Percentiles rank a stretch among this genome's conserved stretches.
Evolutionary conservation across 2,113 vertebrate species (phyloP).

Genomic region (Phaethon lepturus): DNA sequence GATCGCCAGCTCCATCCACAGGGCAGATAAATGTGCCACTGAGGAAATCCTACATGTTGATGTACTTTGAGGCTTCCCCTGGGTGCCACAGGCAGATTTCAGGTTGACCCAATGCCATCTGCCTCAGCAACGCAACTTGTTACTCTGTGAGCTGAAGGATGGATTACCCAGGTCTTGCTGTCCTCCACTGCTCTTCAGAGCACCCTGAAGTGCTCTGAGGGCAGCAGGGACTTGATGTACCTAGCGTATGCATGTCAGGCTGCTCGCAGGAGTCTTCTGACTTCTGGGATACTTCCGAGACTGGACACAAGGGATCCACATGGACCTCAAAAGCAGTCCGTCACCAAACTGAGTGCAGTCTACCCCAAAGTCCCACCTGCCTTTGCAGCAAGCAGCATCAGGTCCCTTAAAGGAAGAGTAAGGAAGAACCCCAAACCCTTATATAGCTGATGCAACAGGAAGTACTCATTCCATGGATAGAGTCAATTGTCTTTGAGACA

Average conservation of each 20-base stretch:
- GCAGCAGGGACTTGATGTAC: not conserved
- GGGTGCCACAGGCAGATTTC: not conserved
- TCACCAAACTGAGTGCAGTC: fast-evolving
- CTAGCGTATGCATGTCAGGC: fast-evolving
- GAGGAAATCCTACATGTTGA: not conserved
- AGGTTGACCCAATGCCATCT: not conserved
- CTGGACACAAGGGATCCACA: not conserved
- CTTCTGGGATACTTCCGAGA: not conserved
- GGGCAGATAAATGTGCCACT: not conserved
- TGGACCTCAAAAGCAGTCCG: not conserved
- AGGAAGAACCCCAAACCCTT: not conserved
- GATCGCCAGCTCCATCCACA: not conserved
- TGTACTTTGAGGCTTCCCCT: not conserved
- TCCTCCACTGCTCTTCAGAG: fast-evolving
- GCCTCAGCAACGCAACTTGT: not conserved
- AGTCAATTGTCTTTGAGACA: not conserved
- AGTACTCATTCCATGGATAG: not conserved
- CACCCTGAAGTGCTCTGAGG: not conserved
- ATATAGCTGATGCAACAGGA: not conserved
- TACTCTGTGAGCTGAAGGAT: not conserved
- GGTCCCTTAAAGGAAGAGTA: not conserved
- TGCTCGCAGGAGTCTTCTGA: not conserved
- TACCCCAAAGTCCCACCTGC: not conserved
- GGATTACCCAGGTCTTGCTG: not conserved
- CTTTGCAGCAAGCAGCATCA: not conserved